Conservation (phyloP, 2,888 invertebrate genomes). For the Drosophila mayaguana region DNA sequence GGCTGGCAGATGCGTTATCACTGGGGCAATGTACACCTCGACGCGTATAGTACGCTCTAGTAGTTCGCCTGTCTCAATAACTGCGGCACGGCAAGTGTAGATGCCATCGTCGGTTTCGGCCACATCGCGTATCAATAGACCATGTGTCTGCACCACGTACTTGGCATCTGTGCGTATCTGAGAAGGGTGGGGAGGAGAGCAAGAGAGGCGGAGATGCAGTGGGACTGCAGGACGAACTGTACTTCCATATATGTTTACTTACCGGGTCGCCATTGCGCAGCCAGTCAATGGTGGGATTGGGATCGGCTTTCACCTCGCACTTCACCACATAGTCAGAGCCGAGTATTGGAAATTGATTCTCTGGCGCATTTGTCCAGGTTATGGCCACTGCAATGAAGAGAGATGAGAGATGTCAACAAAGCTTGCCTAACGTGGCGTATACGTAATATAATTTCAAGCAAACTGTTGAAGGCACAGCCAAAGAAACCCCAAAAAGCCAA, state of each 20-base stretch:
- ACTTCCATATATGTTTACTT: conserved; percentile 69
- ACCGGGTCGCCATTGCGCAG: conserved; percentile 90
- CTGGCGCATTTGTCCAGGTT: conserved; percentile 94
- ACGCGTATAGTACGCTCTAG: conserved; percentile 92
- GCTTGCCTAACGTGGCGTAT: conserved; percentile 35
- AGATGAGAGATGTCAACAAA: neutral
- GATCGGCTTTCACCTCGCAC: conserved; percentile 94
- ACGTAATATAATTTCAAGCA: conserved; percentile 62
- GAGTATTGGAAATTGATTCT: conserved; percentile 92
- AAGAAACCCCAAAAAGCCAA: conserved; percentile 39
- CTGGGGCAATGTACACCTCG: conserved; percentile 91
- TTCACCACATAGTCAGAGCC: conserved; percentile 91
- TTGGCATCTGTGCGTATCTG: conserved; percentile 89
- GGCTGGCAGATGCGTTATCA: conserved; percentile 88
- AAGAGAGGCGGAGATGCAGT: neutral
- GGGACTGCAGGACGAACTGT: neutral
- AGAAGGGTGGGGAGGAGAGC: neutral
- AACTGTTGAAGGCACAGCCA: conserved; percentile 52
- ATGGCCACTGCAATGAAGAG: conserved; percentile 89
- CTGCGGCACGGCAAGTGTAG: conserved; percentile 95
- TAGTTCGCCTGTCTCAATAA: conserved; percentile 92
- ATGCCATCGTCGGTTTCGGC: conserved; percentile 93
- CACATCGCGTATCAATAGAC: conserved; percentile 91
- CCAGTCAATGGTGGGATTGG: conserved; percentile 94
- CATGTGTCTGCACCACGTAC: conserved; percentile 91